Conservation (phyloP, 2,113 vertebrate genomes). For the zebrafish (Danio rerio) region DNA sequence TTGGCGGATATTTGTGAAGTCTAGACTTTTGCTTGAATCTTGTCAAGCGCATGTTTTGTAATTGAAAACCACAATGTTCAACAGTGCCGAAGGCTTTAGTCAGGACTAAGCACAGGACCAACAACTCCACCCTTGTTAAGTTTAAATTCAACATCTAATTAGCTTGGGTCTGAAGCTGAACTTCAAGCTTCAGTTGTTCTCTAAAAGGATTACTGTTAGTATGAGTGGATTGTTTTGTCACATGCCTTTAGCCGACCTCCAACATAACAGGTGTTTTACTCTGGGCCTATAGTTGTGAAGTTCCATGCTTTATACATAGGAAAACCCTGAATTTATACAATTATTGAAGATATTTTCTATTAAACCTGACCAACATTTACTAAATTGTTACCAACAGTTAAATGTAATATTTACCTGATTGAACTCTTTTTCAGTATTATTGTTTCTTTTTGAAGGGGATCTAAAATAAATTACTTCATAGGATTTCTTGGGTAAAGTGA, state of each 20-base stretch:
- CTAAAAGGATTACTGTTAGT: neutral
- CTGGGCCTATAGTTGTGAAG: neutral
- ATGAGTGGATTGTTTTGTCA: neutral
- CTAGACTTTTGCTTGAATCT: too few species aligned
- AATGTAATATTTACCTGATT: neutral
- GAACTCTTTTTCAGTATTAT: too few species aligned
- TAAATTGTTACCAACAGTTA: neutral
- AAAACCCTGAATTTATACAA: neutral
- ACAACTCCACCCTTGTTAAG: neutral
- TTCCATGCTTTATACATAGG: too few species aligned
- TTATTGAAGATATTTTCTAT: neutral
- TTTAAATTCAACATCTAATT: neutral
- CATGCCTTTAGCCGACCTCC: neutral
- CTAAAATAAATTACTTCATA: too few species aligned
- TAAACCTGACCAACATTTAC: neutral
- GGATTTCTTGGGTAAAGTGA: neutral
- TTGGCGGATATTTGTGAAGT: too few species aligned
- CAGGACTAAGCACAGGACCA: neutral
- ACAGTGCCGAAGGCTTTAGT: neutral
- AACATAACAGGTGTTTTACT: neutral
- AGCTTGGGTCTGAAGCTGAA: neutral
- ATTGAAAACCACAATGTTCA: neutral
- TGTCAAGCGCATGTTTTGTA: neutral
- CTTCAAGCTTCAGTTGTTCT: neutral
- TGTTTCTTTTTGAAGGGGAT: too few species aligned